A percentile compares a stretch with the other conserved stretches of the same genome.
Conservation (phyloP, 2,113 vertebrate genomes). For the Felis catus region F.catus_Fca126_mat1.0 CM031411.1:119805001-119805500, state of each 20-base stretch:
- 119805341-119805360: neutral
- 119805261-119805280: neutral
- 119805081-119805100: neutral
- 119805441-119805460: neutral
- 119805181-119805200: neutral
- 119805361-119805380: neutral
- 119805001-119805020: neutral
- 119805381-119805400: neutral
- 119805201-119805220: slow-evolving; percentile 2
- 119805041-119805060: slow-evolving; percentile 41
- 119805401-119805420: neutral
- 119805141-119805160: neutral
- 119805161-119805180: neutral
- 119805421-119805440: neutral
- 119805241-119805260: neutral
- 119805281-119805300: neutral
- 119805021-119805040: neutral
- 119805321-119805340: neutral
- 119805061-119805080: neutral
- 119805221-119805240: neutral
- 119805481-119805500: neutral
- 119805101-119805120: slow-evolving; percentile 3
- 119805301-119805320: neutral
- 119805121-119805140: neutral
- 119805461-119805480: neutral